Evolutionary conservation across 1,140 invertebrate species (phyloP), one percentile per base, ranked within the genome.

Genomic region (Sarcophaga bullata): DNA sequence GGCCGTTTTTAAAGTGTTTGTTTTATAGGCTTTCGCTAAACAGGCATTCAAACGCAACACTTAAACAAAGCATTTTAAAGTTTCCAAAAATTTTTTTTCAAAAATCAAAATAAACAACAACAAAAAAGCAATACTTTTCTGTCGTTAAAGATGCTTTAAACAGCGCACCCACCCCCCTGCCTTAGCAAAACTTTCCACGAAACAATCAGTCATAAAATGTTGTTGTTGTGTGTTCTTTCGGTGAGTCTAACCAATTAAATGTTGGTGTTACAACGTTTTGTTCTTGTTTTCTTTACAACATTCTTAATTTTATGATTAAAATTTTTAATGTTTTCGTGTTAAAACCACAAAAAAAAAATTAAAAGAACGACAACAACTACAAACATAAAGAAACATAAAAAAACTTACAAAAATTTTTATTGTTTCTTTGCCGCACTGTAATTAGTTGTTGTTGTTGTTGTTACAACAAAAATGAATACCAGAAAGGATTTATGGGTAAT

Each of bases 401-500:
- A 19, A 68, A 68, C 19, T 19, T 19, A 68, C 17, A 68, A 19
- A 68, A 68, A n/a, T n/a, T 68, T 68, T 68, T 25, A 68, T 37
- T 68, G 62, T 68, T 10, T 19, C n/a, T 68, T 68, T 19, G 25
- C 25, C 25, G 25, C 25, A 68, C 62, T 68, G 17, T 68, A 68
- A 68, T 68, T 68, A 68, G 62, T 68, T 68, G 62, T 68, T 68
- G 10, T 68, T n/a, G 62, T 68, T 68, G 62, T 68, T 68, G 10
- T 68, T n/a, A 19, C 13, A 52, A 25, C 62, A 68, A 68, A 7
- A 19, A 68, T 7, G 19, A 76, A 76, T 15, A 48, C 47, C 47
- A 50, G 25, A 78, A 78, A 78, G 75, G 75, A 78, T 78, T 78
- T 78, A 78, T 25, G 75, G 49, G n/a, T 78, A 78, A 78, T 78